Base-by-base conservation (phyloP, 1,140 invertebrate species). In the Drosophila willistoni region DNA sequence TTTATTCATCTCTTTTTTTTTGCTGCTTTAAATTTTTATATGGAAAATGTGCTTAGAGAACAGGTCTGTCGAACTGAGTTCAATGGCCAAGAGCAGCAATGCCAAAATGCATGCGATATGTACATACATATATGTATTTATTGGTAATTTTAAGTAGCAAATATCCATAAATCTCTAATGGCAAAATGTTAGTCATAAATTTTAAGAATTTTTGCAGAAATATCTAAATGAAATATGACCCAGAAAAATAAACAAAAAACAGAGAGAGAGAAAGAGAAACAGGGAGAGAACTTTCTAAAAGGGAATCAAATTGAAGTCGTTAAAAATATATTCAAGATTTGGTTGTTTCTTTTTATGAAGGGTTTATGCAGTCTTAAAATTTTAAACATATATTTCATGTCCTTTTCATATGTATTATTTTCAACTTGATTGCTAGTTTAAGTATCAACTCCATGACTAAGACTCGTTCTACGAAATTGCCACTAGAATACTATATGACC, bases 21-120 rank as follows among this genome's bases (percentile, higher is more conserved):
- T n/a, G n/a, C 29, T 29, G 29, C 29, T 42, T n/a, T n/a, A 3
- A 3, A 13, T 41, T 41, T 41, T 41, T 29, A 29, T 42, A 5
- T 47, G 44, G 14, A 57, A 57, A 59, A 36, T 59, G 14, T 59
- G 56, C 56, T 36, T 36, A 59, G 7, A 36, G 56, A 59, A 59
- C 56, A 59, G 56, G 56, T 55, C 51, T 25, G 51, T 5, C 12
- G 10, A 13, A 39, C 10, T 3, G 12, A 55, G 51, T 59, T 59
- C 56, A 59, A 59, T 59, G 56, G 56, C 56, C 56, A 36, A 36
- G 36, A 59, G 33, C 4, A 19, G 44, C 44, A 36, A 14, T 57
- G 29, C 14, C 55, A 57, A 57, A 34, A 59, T 59, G 44, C 44
- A 51, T 22, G 2, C 42, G 14, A 19, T 47, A 19, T 47, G 29